Evolutionary conservation across 2,888 invertebrate species (phyloP), one percentile per base, ranked within the genome.

Genomic region (Ennomos fuscantarius): DNA sequence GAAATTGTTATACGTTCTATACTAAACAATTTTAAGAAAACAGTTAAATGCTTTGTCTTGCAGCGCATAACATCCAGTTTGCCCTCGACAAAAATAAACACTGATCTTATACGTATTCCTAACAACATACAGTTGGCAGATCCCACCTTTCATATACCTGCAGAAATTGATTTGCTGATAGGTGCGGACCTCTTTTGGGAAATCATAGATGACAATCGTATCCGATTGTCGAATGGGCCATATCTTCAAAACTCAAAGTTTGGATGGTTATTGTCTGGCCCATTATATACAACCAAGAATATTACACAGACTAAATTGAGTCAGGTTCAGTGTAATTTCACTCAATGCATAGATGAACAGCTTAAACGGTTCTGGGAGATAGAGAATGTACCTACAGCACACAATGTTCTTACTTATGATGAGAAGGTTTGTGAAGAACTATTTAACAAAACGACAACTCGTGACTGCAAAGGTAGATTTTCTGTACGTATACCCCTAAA

Each of bases 191-290:
- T 36, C 3, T 46, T 46, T n/a, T 46, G 46, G 46, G 46, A 46
- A 8, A 31, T 46, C 8, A n/a, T 46, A n/a, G 37, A 35, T 5
- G 46, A 12, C 9, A 11, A 35, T 24, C 11, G 11, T n/a, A 36
- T 46, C 11, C 13, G 33, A 9, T 15, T 34, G 15, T 8, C 13
- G 1, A 43, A 35, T 11, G 42, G 35, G 36, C 24, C 42, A 31
- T 43, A 31, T 11, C 8, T 50, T 12, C 50, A 50, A 35, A 37
- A 52, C 33, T 44, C 52, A n/a, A 52, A 45, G 10, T 8, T 45
- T 32, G 44, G 44, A 11, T 40, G 37, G 52, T 37, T 39, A 37
- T 44, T 46, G n/a, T 36, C 36, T 1, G 46, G 46, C 2, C 46
- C 36, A 1, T 8, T 46, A 37, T n/a, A 13, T n/a, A 36, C 13